Evolutionary conservation across 2,888 invertebrate genomes (phyloP).

Genomic region (Strigamia maritima): DNA sequence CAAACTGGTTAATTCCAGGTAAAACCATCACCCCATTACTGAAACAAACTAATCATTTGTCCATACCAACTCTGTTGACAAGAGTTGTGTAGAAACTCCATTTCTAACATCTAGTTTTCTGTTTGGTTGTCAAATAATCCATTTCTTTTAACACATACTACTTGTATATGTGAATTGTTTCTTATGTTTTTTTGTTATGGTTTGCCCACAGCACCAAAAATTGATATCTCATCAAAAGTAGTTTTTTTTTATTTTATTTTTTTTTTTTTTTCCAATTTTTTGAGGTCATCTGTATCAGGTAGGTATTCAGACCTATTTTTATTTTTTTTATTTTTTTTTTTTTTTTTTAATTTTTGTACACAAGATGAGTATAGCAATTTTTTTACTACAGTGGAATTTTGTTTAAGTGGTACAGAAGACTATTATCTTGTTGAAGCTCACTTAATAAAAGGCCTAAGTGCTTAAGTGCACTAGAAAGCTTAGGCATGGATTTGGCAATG

Average conservation of each 20-base stretch:
- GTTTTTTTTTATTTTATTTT: neutral
- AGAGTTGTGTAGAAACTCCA: too few species aligned
- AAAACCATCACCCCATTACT: too few species aligned
- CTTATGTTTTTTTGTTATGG: neutral
- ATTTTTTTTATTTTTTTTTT: neutral
- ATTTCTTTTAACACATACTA: neutral
- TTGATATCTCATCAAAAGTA: neutral
- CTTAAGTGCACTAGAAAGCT: too few species aligned
- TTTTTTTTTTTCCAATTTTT: neutral
- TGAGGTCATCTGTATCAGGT: neutral
- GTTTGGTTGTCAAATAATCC: neutral
- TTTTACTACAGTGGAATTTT: too few species aligned
- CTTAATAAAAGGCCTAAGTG: too few species aligned
- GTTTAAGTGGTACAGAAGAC: too few species aligned
- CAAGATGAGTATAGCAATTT: too few species aligned
- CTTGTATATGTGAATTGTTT: neutral
- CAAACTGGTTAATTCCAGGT: constrained; percentile 55
- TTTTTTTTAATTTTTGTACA: too few species aligned
- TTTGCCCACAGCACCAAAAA: constrained; percentile 23
- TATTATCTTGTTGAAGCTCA: too few species aligned
- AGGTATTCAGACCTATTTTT: neutral
- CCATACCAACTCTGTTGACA: too few species aligned
- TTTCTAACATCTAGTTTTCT: neutral
- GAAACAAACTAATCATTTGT: too few species aligned
- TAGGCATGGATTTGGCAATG: too few species aligned